Percentiles rank a stretch among this genome's conserved stretches.
Evolutionary conservation across 2,797 vertebrate species (phyloP).

Genomic region (Eurystomus glaucurus): DNA sequence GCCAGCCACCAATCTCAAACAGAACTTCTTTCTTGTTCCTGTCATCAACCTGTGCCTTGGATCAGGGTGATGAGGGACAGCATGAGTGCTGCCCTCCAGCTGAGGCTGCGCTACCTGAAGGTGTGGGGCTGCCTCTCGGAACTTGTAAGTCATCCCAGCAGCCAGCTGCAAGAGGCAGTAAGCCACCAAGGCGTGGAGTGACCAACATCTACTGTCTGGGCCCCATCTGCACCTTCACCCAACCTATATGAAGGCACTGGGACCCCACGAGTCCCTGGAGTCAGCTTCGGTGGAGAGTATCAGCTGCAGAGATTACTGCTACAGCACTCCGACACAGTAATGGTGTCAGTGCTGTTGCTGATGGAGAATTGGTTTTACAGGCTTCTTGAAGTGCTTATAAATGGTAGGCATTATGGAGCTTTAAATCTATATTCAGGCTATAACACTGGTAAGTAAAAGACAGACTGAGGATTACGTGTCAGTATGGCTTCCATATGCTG

Average conservation of each 20-base stretch:
- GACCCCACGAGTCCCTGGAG: accelerated
- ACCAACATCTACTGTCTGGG: neutral
- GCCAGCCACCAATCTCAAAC: neutral
- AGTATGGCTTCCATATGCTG: slow-evolving; percentile 3
- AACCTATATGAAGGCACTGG: neutral
- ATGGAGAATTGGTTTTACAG: neutral
- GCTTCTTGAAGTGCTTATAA: neutral
- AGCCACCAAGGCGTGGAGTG: neutral
- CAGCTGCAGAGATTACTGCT: neutral
- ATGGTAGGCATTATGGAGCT: neutral
- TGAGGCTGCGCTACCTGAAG: neutral
- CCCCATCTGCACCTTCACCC: neutral
- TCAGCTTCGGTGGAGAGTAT: neutral
- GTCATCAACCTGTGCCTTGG: neutral
- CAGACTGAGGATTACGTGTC: neutral
- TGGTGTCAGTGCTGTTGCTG: neutral
- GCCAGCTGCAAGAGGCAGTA: neutral
- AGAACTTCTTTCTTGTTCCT: neutral
- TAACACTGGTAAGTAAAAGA: neutral
- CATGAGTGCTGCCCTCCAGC: accelerated
- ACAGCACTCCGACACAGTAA: neutral
- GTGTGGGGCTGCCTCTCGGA: neutral
- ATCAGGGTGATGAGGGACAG: neutral
- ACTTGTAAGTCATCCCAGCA: neutral
- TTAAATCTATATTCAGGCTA: neutral